Conservation (phyloP, 2,888 invertebrate species). For the Drosophila maculinotata region DNA sequence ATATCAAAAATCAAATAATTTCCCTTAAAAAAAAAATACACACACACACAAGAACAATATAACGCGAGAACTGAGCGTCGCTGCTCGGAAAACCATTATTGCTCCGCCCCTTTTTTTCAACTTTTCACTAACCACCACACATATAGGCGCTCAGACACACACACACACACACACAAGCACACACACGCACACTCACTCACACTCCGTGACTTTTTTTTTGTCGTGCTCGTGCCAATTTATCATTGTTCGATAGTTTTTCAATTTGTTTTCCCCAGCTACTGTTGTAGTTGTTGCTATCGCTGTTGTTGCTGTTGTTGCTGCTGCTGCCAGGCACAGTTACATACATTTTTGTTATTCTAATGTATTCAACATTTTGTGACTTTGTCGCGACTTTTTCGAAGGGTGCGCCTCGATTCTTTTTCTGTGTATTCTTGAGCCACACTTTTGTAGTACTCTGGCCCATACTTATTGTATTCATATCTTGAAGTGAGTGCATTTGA, state of each 20-base stretch:
- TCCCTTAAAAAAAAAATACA: constrained; percentile 81
- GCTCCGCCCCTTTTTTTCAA: constrained; percentile 83
- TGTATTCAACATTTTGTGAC: constrained; percentile 59
- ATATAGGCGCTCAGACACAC: constrained; percentile 25
- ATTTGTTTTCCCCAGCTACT: constrained; percentile 69
- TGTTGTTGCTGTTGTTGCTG: constrained; percentile 22
- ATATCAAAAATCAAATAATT: constrained; percentile 84
- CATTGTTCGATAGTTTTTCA: constrained; percentile 81
- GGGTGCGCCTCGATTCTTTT: constrained; percentile 41
- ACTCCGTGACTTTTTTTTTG: constrained; percentile 48
- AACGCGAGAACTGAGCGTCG: constrained; percentile 61
- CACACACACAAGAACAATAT: constrained; percentile 37
- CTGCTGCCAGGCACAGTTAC: constrained; percentile 33
- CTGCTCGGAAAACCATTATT: constrained; percentile 81
- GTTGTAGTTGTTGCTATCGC: constrained; percentile 13
- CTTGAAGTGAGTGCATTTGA: constrained; percentile 50
- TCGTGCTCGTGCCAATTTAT: constrained; percentile 76
- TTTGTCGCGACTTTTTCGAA: constrained; percentile 45
- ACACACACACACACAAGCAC: constrained; percentile 22
- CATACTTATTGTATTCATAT: constrained; percentile 44
- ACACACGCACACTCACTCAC: constrained; percentile 18
- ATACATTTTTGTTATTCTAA: constrained; percentile 57
- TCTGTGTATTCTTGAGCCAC: constrained; percentile 17
- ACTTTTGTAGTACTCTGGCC: constrained; percentile 22
- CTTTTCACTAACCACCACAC: constrained; percentile 73